These are phyloP conservation scores for Andrena hattorfiana DNA, from an alignment of 2,888 invertebrate genomes.

Conservation along the genomic window DNA sequence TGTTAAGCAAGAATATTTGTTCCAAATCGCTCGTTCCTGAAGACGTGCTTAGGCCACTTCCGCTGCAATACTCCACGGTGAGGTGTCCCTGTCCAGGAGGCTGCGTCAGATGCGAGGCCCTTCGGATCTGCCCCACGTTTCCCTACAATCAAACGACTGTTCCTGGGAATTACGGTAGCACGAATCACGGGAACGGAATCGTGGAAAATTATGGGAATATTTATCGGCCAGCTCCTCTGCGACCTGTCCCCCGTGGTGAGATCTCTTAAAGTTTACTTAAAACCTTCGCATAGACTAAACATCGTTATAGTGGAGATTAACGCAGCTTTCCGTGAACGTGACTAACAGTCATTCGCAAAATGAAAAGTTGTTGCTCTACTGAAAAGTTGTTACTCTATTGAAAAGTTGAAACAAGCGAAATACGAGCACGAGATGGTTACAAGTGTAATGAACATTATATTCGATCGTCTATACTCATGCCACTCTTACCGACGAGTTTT, in stretches of 20 bases:
- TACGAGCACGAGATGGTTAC: too few relatives aligned
- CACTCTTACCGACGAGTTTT: too few relatives aligned
- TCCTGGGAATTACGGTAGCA: constrained; percentile 23
- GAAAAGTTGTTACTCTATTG: too few relatives aligned
- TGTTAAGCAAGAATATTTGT: neutral
- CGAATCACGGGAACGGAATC: constrained; percentile 53
- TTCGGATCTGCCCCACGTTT: constrained; percentile 65
- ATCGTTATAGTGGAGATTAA: too few relatives aligned
- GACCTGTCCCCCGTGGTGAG: constrained; percentile 79
- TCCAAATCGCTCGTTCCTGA: constrained; percentile 25
- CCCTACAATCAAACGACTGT: constrained; percentile 58
- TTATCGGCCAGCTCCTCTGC: constrained; percentile 77
- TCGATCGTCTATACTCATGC: too few relatives aligned
- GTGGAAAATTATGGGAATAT: constrained; percentile 74
- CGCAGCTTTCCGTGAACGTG: too few relatives aligned
- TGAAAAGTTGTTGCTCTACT: too few relatives aligned
- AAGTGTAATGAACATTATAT: too few relatives aligned
- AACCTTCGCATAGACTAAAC: too few relatives aligned
- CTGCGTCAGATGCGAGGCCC: constrained; percentile 73
- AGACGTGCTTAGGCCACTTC: constrained; percentile 70
- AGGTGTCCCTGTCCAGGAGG: constrained; percentile 73
- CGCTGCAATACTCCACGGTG: constrained; percentile 68
- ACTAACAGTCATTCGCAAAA: too few relatives aligned
- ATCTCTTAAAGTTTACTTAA: neutral
- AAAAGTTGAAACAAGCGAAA: too few relatives aligned